Base-by-base conservation (phyloP, 2,113 vertebrate genomes). In the Salvelinus alpinus region DNA sequence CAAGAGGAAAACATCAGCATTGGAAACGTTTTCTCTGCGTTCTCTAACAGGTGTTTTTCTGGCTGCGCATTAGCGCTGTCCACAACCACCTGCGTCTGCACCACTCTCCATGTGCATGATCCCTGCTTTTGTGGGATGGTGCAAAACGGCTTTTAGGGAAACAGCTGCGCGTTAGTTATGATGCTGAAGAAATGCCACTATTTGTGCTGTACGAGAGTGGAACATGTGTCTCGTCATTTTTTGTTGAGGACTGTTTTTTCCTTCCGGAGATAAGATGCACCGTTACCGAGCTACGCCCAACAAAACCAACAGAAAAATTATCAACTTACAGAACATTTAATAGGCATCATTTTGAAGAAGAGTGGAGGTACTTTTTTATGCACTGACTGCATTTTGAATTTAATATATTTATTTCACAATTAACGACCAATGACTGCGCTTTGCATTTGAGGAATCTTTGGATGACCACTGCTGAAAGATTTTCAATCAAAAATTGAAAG, bases 41-140 rank as follows among this genome's bases (percentile, higher is more conserved):
- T 83, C 79, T 75, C 90, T 86, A 44, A 93, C 93, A 94, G 93
- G 93, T 94, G 93, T 93, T 88, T 85, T 68, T 77, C 7, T 80
- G 80, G 79, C 77, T 80, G 72, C 72, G 80, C 85, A 71, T 12
- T 73, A 80, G 81, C 60, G 76, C 73, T 73, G 78, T 81, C 83
- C 72, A 76, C 71, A 68, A 62, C 78, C 51, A 4, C 64, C 34
- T 66, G 76, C 68, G 68, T 68, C 67, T 27, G 1, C 24, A n/a
- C 31, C 31, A 54, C 44, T 57, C 12, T 74, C 66, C 75, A 77
- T 72, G 81, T 85, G 88, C 75, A 82, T 79, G 72, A 70, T 54
- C 60, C 78, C 74, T 74, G 83, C 78, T 78, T 69, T 54, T 66
- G 80, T 70, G 75, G 84, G 81, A 82, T 74, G 75, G 72, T 74